Evolutionary conservation across 2,888 invertebrate genomes (phyloP).

Genomic region (Noctua pronuba): DNA sequence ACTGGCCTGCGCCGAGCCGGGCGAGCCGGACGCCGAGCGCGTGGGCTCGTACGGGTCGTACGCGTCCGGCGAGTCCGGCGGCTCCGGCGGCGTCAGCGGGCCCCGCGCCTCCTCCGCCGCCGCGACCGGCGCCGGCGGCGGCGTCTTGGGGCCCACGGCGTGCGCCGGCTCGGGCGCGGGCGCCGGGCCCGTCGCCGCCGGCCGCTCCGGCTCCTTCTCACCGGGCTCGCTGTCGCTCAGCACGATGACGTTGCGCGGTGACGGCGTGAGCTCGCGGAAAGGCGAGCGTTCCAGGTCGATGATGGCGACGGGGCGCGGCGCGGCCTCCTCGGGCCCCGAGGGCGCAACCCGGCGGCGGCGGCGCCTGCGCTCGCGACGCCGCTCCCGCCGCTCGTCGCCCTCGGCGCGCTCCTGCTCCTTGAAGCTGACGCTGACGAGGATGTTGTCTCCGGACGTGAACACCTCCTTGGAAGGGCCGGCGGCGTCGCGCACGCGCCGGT

Average conservation of each 20-base stretch:
- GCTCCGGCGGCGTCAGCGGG: slow-evolving; percentile 91
- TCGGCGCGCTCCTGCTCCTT: slow-evolving; percentile 91
- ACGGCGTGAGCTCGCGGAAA: slow-evolving; percentile 95
- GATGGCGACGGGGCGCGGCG: slow-evolving; percentile 94
- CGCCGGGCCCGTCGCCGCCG: slow-evolving; percentile 60
- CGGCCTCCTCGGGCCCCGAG: slow-evolving; percentile 91
- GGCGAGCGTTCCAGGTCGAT: slow-evolving; percentile 96
- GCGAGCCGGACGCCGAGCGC: slow-evolving; percentile 91
- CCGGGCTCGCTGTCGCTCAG: slow-evolving; percentile 95
- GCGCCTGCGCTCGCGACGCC: slow-evolving; percentile 71
- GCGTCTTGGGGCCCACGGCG: slow-evolving; percentile 88
- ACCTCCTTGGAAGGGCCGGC: slow-evolving; percentile 95
- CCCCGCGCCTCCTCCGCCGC: slow-evolving; percentile 93
- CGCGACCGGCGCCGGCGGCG: slow-evolving; percentile 88
- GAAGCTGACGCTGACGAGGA: slow-evolving; percentile 97
- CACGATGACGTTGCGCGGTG: slow-evolving; percentile 95
- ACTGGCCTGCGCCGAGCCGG: slow-evolving; percentile 72
- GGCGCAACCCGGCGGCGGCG: slow-evolving; percentile 64
- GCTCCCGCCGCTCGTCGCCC: slow-evolving; percentile 69
- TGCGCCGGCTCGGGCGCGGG: slow-evolving; percentile 56
- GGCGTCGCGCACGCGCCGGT: slow-evolving; percentile 80
- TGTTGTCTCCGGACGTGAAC: slow-evolving; percentile 97
- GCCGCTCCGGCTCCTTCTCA: slow-evolving; percentile 81
- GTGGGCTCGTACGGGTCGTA: slow-evolving; percentile 98
- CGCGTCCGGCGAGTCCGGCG: slow-evolving; percentile 93